Evolutionary conservation across 1,140 invertebrate genomes (phyloP).

Genomic region (Platyura marginata): DNA sequence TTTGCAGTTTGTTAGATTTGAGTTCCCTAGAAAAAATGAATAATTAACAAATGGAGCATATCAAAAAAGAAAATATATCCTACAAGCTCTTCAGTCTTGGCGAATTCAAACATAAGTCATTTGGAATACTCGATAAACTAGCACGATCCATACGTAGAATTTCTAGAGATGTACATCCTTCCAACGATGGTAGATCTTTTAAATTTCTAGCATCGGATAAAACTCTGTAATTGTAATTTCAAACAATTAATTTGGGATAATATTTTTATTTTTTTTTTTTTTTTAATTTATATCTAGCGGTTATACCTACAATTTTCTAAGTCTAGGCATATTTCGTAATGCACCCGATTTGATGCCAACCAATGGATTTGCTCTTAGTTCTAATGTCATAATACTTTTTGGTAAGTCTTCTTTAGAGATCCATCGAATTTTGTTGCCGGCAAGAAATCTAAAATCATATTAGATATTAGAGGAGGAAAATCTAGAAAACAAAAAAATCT

Average conservation of each 20-base stretch:
- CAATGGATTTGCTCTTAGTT: constrained; percentile 52
- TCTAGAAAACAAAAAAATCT: constrained; percentile 26
- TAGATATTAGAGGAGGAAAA: no score
- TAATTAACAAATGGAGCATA: neutral
- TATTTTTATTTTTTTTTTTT: neutral
- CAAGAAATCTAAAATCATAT: neutral
- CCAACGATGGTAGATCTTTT: constrained; percentile 60
- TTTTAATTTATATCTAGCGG: neutral
- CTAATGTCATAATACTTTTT: constrained; percentile 38
- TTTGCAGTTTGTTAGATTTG: constrained; percentile 56
- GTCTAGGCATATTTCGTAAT: constrained; percentile 40
- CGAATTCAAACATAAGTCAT: constrained; percentile 53
- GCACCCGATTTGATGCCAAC: constrained; percentile 39
- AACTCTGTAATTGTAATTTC: no score
- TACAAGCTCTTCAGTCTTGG: constrained; percentile 72
- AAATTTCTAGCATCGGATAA: constrained; percentile 68
- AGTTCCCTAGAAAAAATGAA: constrained; percentile 44
- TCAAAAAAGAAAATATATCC: constrained; percentile 25
- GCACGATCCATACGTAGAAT: constrained; percentile 66
- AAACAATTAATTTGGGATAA: no score
- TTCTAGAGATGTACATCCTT: constrained; percentile 57
- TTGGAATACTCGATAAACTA: constrained; percentile 46
- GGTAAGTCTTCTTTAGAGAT: constrained; percentile 39
- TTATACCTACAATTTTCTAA: constrained; percentile 52
- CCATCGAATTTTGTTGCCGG: constrained; percentile 42